phyloP scores from a whole-genome alignment of 2,797 vertebrate species.

The Diglossa cyanea region DNA sequence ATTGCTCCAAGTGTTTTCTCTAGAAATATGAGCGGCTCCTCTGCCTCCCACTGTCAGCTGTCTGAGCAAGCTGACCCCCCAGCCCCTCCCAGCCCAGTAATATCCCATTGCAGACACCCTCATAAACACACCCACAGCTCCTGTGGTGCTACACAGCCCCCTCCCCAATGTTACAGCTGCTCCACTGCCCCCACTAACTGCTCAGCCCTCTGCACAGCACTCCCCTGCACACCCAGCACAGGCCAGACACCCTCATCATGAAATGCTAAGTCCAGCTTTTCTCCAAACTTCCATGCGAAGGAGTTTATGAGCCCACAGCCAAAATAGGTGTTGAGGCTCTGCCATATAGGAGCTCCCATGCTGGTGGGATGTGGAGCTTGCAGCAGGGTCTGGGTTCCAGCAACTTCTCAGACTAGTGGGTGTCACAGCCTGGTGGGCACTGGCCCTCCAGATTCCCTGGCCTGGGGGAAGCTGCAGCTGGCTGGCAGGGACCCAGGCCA shows the following conservation, averaged over 20 bases:
- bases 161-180: neutral
- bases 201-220: neutral
- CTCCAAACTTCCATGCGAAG: neutral
- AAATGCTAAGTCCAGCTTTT: neutral
- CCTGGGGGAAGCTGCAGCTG: neutral
- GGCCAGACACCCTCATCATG: neutral
- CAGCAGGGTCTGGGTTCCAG: fast-evolving
- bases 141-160: neutral
- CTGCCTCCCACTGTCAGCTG: neutral
- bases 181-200: neutral
- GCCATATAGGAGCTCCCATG: fast-evolving
- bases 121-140: neutral
- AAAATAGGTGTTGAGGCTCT: neutral
- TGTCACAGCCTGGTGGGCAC: neutral
- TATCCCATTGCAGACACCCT: neutral
- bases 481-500: neutral
- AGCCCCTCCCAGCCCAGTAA: neutral
- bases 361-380: neutral
- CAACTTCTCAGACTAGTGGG: neutral
- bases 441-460: fast-evolving
- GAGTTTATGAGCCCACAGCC: neutral
- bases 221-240: neutral
- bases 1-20: neutral
- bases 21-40: neutral
- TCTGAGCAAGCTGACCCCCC: neutral